phyloP scores from a whole-genome alignment of 2,113 vertebrate species.

The Talpa occidentalis region DNA sequence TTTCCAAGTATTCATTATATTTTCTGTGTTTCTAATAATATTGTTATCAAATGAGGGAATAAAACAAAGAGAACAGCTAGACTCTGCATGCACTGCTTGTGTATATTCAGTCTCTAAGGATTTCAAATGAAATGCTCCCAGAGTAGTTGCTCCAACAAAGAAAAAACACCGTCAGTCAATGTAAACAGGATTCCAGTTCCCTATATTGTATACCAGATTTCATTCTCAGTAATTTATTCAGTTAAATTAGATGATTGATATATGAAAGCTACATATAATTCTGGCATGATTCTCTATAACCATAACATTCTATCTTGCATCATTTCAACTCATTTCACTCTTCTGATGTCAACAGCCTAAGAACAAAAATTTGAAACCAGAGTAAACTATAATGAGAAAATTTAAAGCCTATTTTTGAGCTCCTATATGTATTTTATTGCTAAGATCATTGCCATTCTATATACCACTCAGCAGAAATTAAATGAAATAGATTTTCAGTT shows the following conservation, averaged over 20 bases:
- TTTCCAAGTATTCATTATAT: not conserved
- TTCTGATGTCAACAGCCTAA: slow-evolving; percentile 3
- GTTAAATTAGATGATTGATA: not conserved
- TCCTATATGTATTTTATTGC: not conserved
- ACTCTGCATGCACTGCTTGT: not conserved
- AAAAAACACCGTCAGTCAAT: not conserved
- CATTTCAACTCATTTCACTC: not conserved
- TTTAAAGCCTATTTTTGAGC: not conserved
- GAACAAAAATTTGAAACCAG: not conserved
- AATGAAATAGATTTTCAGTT: slow-evolving; percentile 34
- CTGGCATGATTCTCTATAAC: not conserved
- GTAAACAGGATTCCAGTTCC: not conserved
- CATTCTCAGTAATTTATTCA: not conserved
- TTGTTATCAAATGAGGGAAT: not conserved
- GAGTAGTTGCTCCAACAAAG: not conserved
- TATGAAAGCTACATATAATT: slow-evolving; percentile 5
- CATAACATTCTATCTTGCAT: not conserved
- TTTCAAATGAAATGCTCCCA: not conserved
- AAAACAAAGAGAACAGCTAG: not conserved
- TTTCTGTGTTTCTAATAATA: not conserved
- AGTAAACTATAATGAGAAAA: not conserved
- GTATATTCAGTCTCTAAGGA: not conserved
- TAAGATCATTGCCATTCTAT: not conserved
- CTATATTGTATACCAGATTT: not conserved
- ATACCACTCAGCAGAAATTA: not conserved